These are phyloP conservation scores for Malthinus flaveolus DNA, from an alignment of 2,888 invertebrate genomes.

Conservation along the genomic window DNA sequence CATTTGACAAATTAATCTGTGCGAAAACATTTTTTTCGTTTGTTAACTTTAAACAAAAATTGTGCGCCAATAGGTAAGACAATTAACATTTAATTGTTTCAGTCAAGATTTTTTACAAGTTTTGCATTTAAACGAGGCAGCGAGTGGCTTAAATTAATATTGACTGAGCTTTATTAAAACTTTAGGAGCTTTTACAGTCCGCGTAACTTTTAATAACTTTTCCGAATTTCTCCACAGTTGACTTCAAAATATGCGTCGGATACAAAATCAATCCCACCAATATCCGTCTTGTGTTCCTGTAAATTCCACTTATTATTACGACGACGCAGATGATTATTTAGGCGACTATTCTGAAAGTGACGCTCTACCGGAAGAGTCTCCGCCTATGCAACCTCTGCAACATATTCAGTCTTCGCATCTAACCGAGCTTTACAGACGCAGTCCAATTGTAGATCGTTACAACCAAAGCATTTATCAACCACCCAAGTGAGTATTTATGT, in stretches of 20 bases:
- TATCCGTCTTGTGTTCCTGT: constrained; percentile 9
- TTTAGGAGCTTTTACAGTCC: background rate
- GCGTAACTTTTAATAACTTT: no score
- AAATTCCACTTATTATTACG: constrained; percentile 35
- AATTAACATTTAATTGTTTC: no score
- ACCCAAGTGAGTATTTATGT: constrained; percentile 27
- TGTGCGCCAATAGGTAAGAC: no score
- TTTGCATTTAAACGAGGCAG: no score
- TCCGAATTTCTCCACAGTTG: background rate
- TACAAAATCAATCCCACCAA: background rate
- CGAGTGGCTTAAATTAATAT: no score
- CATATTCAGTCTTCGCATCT: constrained; percentile 20
- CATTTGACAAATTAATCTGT: no score
- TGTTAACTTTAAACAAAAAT: no score
- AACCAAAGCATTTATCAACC: constrained; percentile 27
- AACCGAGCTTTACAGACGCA: constrained; percentile 37
- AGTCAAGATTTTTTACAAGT: no score
- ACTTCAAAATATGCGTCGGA: background rate
- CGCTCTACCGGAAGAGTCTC: constrained; percentile 30
- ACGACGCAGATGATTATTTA: constrained; percentile 38
- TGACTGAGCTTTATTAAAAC: background rate
- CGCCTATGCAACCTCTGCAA: constrained; percentile 8
- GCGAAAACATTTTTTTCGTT: no score
- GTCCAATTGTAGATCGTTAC: constrained; percentile 20
- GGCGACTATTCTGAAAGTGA: constrained; percentile 43